phyloP scores from a whole-genome alignment of 2,113 vertebrate genomes.

The Argyrosomus japonicus region DNA sequence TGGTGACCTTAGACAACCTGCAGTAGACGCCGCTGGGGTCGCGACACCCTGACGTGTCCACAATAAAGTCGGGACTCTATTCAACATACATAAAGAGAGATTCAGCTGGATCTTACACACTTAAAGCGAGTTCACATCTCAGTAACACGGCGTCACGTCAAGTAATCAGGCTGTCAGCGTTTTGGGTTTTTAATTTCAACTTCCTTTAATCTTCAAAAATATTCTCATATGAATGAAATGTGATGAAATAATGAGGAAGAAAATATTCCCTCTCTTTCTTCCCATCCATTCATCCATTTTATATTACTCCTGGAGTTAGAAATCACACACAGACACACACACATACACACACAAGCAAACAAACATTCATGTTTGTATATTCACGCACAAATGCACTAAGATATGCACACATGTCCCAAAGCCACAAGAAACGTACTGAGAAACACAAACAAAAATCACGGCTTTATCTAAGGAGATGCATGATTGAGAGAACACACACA shows the following conservation, averaged over 20 bases:
- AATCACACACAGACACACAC: slow-evolving; percentile 14
- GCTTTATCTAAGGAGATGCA: slow-evolving; percentile 56
- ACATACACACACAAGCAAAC: neutral
- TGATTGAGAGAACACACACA: slow-evolving; percentile 19
- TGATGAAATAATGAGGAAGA: neutral
- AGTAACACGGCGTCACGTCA: neutral
- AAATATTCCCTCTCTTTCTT: neutral
- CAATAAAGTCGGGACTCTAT: slow-evolving; percentile 30
- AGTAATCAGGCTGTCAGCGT: neutral
- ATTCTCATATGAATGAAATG: neutral
- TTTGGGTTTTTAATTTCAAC: neutral
- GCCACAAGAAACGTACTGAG: slow-evolving; percentile 37
- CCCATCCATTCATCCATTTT: neutral
- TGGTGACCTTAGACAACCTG: slow-evolving; percentile 67
- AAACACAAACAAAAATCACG: slow-evolving; percentile 48
- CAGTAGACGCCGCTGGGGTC: slow-evolving; percentile 37
- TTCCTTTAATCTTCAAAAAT: neutral
- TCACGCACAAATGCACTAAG: slow-evolving; percentile 33
- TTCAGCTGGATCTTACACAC: slow-evolving; percentile 14
- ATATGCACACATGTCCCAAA: slow-evolving; percentile 20
- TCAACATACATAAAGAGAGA: slow-evolving; percentile 40
- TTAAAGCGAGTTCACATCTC: slow-evolving; percentile 30
- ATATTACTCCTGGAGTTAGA: slow-evolving; percentile 10
- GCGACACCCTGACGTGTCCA: slow-evolving; percentile 31
- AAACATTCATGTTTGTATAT: slow-evolving; percentile 50